Evolutionary conservation across 2,888 invertebrate species (phyloP).

Genomic region (Drosophila meridionalis): DNA sequence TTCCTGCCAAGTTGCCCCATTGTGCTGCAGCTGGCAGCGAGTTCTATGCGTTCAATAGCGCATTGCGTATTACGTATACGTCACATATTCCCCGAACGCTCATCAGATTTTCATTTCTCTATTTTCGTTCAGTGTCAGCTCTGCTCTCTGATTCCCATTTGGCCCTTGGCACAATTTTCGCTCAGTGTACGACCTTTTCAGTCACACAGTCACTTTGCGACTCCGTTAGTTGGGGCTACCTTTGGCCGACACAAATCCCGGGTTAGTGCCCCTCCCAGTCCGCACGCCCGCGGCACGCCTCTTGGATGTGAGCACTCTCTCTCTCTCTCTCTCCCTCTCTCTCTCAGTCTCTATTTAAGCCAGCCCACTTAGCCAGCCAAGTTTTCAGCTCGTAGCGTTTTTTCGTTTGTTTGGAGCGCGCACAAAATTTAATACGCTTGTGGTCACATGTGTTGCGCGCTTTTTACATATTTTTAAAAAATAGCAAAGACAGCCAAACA

Average conservation of each 20-base stretch:
- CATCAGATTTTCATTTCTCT: constrained; percentile 38
- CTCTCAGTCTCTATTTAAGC: constrained; percentile 23
- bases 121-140: constrained; percentile 17
- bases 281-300: constrained; percentile 3
- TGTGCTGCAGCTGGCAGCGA: neutral
- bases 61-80: constrained; percentile 42
- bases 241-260: constrained; percentile 58
- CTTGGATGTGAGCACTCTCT: neutral
- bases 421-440: constrained; percentile 77
- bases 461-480: constrained; percentile 69
- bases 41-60: constrained; percentile 14
- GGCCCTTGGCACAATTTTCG: constrained; percentile 46
- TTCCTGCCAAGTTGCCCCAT: constrained; percentile 4
- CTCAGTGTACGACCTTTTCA: constrained; percentile 65
- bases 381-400: constrained; percentile 41
- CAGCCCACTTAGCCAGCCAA: constrained; percentile 52
- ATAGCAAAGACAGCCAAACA: constrained; percentile 66
- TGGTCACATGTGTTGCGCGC: constrained; percentile 78
- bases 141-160: constrained; percentile 16
- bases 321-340: neutral
- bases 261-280: constrained; percentile 13
- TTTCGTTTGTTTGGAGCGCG: constrained; percentile 47
- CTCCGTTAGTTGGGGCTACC: constrained; percentile 65
- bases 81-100: constrained; percentile 39
- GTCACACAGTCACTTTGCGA: constrained; percentile 64